Base-by-base conservation (phyloP, 2,113 vertebrate genomes). In the Engraulis encrasicolus region DNA sequence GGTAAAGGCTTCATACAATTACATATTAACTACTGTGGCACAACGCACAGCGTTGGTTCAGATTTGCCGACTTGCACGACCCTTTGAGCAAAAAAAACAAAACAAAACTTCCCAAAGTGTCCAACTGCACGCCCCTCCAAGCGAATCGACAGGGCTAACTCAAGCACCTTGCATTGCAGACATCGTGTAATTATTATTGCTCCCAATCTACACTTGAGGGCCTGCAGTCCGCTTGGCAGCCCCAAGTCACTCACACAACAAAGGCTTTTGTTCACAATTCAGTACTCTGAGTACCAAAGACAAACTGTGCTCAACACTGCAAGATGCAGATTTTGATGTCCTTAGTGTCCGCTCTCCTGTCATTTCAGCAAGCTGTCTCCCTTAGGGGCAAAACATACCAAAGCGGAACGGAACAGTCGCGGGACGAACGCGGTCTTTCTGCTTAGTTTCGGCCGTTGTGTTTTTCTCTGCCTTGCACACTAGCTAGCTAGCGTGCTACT, bases 21-120 rank as follows among this genome's bases (percentile, higher is more conserved):
- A 74, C 66, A 74, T 20, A 81, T 19, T 81, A 82, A 81, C 80
- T 34, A 82, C 78, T 84, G 92, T 92, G 93, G 92, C 93, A 95
- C 96, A 96, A 96, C 96, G 95, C 96, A 95, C 93, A 94, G 96
- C 96, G 93, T 93, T 93, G 93, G 87, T 92, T 90, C 87, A 87
- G 14, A 74, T 74, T 74, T 34, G 66, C 66, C 15, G 66, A 74
- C 66, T 74, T 74, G 27, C 66, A 74, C 31, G 23, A 27, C 58
- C 58, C 23, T 71, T 74, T 34, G 23, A 36, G 66, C 31, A 74
- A 74, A 74, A 74, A 74, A 14, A 34, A 34, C 17, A 17, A 74
- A 74, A 74, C 31, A 74, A 14, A 34, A 34, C 17, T 31, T 74
- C 66, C 66, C 66, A 74, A 23, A 66, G 66, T 31, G 66, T 74